phyloP scores from a whole-genome alignment of 1,140 invertebrate species.

The Zaprionus ghesquierei region DNA sequence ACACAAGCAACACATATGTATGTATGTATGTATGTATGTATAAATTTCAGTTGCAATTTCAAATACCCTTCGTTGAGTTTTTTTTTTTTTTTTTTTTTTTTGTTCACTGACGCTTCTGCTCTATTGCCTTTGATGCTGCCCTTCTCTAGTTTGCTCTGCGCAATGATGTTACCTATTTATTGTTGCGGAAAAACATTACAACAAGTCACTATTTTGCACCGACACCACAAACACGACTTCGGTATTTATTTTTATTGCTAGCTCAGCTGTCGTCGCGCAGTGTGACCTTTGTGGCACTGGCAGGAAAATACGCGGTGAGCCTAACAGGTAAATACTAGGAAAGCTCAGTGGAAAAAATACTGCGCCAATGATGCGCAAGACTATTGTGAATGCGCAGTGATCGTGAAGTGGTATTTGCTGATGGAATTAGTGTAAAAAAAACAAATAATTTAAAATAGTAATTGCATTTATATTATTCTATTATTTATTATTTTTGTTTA shows the following conservation, averaged over 20 bases:
- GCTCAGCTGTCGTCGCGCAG: constrained; percentile 26
- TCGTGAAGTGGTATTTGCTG: neutral
- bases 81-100: no score
- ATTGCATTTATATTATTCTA: no score
- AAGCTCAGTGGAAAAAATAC: neutral
- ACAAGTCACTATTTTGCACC: constrained; percentile 17
- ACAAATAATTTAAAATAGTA: no score
- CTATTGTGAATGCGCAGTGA: neutral
- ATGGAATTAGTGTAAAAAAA: no score
- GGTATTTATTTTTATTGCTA: constrained; percentile 42
- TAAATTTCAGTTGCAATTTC: neutral
- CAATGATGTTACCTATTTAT: constrained; percentile 19
- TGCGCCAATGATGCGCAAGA: neutral
- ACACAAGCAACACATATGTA: neutral
- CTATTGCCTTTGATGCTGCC: neutral
- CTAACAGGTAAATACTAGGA: neutral
- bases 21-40: no score
- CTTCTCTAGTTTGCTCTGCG: neutral
- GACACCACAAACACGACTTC: constrained; percentile 27
- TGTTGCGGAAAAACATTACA: constrained; percentile 16
- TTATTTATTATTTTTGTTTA: no score
- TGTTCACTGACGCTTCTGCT: neutral
- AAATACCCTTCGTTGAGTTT: neutral
- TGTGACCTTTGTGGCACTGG: constrained; percentile 3
- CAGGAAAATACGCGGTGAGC: neutral